A percentile compares a stretch with the other conserved stretches of the same genome.
These are phyloP conservation scores for Melanaphis sacchari DNA, from an alignment of 1,140 invertebrate species.

Conservation along the genomic window DNA sequence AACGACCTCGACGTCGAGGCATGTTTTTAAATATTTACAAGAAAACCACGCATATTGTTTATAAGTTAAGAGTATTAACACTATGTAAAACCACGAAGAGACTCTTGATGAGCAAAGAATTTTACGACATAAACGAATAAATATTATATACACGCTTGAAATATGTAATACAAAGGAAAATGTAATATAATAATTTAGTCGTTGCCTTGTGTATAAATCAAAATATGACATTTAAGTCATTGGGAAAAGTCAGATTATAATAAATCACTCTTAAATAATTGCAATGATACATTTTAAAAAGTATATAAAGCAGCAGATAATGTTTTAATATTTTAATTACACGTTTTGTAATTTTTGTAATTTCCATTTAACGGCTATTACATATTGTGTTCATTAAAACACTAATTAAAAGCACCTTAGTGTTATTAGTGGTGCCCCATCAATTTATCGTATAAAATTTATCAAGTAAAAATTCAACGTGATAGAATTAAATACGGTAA, in stretches of 20 bases:
- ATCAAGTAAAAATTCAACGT: too few relatives aligned
- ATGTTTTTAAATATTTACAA: neutral
- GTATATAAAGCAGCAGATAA: neutral
- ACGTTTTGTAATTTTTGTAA: neutral
- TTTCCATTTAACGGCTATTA: neutral
- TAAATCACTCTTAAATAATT: neutral
- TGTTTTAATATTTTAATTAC: neutral
- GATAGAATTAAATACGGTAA: neutral
- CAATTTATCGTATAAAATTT: neutral
- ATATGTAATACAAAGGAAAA: neutral
- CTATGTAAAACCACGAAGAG: neutral
- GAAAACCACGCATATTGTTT: neutral
- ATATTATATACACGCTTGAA: neutral
- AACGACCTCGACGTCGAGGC: neutral
- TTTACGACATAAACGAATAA: neutral
- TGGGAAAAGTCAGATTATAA: neutral
- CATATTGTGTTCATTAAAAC: neutral
- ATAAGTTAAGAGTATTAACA: neutral
- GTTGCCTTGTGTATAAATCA: too few relatives aligned
- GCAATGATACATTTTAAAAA: neutral
- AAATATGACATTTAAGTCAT: neutral
- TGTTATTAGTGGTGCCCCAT: neutral
- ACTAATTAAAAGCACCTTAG: neutral
- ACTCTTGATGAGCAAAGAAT: neutral
- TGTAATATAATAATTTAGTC: neutral